phyloP scores from a whole-genome alignment of 1,140 invertebrate species.

The Drosophila pandora region DNA sequence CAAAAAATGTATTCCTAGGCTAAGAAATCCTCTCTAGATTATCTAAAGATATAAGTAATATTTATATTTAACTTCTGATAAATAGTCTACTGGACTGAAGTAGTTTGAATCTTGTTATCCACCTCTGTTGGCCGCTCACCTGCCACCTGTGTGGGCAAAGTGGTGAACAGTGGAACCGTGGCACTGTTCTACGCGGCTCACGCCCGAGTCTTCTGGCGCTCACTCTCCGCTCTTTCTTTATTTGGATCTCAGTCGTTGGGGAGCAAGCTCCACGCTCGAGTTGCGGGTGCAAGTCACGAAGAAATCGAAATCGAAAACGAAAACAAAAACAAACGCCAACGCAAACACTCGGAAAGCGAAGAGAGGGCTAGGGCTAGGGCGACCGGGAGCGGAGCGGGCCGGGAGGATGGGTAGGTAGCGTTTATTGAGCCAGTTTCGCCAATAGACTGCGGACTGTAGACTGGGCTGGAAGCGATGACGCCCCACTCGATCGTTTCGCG shows the following conservation, averaged over 20 bases:
- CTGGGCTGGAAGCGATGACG: conserved; percentile 32
- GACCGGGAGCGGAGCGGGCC: conserved; percentile 22
- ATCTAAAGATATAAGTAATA: no score
- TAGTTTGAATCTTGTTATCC: conserved; percentile 6
- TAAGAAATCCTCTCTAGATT: no score
- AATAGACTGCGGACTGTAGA: conserved; percentile 15
- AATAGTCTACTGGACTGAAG: no score
- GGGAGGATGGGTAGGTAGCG: conserved; percentile 2
- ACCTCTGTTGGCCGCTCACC: conserved; percentile 15
- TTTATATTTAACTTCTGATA: no score
- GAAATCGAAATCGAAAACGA: conserved; percentile 31
- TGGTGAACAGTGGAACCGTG: conserved; percentile 13
- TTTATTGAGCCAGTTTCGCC: conserved; percentile 51
- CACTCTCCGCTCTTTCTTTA: conserved; percentile 10
- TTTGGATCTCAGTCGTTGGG: conserved; percentile 27
- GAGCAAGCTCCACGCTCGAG: conserved; percentile 13
- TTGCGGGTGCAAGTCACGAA: conserved; percentile 5
- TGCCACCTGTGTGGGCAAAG: conserved; percentile 1
- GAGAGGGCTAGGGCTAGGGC: not conserved
- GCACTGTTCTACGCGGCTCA: conserved; percentile 22
- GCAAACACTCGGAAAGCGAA: conserved; percentile 5
- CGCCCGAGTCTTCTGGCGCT: conserved; percentile 15
- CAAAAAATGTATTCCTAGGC: no score
- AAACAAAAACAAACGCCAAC: conserved; percentile 58
- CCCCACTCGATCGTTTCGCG: conserved; percentile 32